Conservation (phyloP, 53 echinoderm and acorn worm genomes). For the Apostichopus leukothele region DNA sequence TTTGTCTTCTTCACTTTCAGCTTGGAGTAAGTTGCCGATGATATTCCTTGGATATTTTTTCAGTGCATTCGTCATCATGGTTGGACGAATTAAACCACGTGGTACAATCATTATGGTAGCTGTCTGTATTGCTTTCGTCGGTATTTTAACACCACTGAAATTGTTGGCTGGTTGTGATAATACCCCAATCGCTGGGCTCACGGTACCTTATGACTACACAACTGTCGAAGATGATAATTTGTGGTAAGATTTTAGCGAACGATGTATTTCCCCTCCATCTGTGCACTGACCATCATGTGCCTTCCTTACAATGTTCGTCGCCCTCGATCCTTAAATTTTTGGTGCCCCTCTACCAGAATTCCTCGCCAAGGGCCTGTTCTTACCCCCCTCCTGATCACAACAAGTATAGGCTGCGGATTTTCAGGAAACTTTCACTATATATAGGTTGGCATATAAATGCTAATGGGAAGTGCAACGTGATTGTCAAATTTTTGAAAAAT, state of each 20-base stretch:
- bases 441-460: too few species aligned
- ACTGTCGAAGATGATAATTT: constrained; percentile 1
- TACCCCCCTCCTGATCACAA: too few species aligned
- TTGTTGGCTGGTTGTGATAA: constrained; percentile 27
- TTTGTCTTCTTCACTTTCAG: constrained; percentile 10
- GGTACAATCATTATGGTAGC: constrained; percentile 39
- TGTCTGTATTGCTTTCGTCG: constrained; percentile 8
- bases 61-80: constrained; percentile 28
- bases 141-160: constrained; percentile 1
- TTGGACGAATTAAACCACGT: constrained; percentile 32
- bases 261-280: too few species aligned
- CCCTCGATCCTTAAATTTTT: too few species aligned
- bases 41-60: constrained; percentile 27
- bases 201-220: constrained; percentile 22
- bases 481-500: too few species aligned
- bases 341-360: too few species aligned
- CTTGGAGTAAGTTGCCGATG: constrained; percentile 30
- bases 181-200: constrained; percentile 16
- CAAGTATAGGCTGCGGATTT: too few species aligned
- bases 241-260: background rate
- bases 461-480: too few species aligned
- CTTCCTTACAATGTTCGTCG: too few species aligned
- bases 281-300: too few species aligned
- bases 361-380: too few species aligned
- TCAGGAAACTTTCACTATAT: too few species aligned